Evolutionary conservation across 2,113 vertebrate species (phyloP).

Genomic region (Atrichornis clamosus): DNA sequence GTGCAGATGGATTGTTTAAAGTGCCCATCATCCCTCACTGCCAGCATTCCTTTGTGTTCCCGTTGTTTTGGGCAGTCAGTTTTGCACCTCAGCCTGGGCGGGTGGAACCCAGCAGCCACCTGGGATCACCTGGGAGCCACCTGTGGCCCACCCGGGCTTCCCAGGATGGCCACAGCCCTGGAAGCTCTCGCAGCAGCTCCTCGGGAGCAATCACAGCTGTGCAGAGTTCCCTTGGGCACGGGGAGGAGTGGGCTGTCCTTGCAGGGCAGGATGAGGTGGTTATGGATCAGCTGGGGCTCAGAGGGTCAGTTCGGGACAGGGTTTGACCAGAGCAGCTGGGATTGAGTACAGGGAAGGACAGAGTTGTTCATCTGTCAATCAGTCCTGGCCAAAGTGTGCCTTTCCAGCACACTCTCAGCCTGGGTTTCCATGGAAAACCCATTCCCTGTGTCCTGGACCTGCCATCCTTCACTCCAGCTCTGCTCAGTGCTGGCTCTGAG

Average conservation of each 20-base stretch:
- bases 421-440: not conserved
- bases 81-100: not conserved
- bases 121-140: not conserved
- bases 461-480: accelerated
- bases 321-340: not conserved
- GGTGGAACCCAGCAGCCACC: not conserved
- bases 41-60: not conserved
- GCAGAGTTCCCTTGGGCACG: accelerated
- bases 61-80: not conserved
- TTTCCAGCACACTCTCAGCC: not conserved
- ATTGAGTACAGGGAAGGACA: not conserved
- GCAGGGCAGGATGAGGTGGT: not conserved
- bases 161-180: not conserved
- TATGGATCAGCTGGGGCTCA: not conserved
- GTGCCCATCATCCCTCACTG: not conserved
- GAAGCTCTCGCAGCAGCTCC: not conserved
- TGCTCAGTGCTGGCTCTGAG: not conserved
- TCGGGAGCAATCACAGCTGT: not conserved
- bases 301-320: not conserved
- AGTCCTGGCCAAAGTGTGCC: not conserved
- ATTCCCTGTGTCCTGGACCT: no score
- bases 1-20: not conserved
- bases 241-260: accelerated
- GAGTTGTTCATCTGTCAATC: not conserved
- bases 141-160: not conserved